Evolutionary conservation across 2,797 vertebrate species (phyloP), one percentile per base, ranked within the genome.

Genomic region (Acestrorhynchus altus): DNA sequence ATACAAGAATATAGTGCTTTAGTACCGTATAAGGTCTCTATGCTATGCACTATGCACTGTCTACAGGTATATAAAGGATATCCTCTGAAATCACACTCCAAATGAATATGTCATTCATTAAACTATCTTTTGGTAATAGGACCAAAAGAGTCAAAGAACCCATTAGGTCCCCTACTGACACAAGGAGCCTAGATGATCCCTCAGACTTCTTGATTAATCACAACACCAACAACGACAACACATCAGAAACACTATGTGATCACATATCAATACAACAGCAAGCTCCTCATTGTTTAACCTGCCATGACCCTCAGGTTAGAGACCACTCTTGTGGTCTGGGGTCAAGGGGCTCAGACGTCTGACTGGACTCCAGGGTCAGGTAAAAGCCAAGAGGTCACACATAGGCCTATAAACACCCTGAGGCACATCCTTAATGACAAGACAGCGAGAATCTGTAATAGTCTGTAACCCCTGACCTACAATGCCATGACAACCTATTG

Each of bases 371-470:
- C 79, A 9, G 46, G 78, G 87, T 88, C 83, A 89, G 24, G 31
- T 67, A 59, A 74, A 76, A 81, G 86, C 79, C 88, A 79, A 90
- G 70, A 91, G 83, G 86, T 89, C 84, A 87, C 83, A 57, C 80
- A 77, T 77, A 56, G 81, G 79, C 66, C 79, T 86, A 80, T 86
- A 90, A 89, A 88, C 87, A 88, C 86, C 81, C 72, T 83, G 87
- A 85, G 83, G 0, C 72, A 59, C 10, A 88, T 81, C 82, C 83
- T 84, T 81, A 84, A 85, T 80, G 77, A 84, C 76, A 56, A 83
- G 85, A 89, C 84, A 88, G 87, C 83, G 88, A 87, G 87, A 89
- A 84, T 81, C 76, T 86, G 85, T 83, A 87, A 85, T 77, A 82
- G 87, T 72, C 77, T 68, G n/a, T 83, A 86, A 89, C 88, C 87